These are phyloP conservation scores for Deladenus siricidicola DNA, from an alignment of 2,888 invertebrate genomes.

Conservation along the genomic window DNA sequence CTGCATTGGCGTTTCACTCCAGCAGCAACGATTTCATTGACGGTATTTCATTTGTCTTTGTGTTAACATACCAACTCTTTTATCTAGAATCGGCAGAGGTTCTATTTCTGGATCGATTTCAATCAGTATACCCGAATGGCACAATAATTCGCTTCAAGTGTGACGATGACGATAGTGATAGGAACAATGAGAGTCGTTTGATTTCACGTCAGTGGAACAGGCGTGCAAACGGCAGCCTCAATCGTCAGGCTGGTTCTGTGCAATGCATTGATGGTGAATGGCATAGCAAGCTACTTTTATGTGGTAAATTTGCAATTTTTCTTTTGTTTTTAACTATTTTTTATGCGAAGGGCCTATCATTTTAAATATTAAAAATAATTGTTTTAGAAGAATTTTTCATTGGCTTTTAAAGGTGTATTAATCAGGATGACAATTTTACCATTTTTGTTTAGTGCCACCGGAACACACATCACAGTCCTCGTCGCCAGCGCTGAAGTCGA, in stretches of 20 bases:
- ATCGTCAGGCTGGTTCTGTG: conserved; percentile 39
- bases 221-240: too few species aligned
- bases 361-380: too few species aligned
- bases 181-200: conserved; percentile 1
- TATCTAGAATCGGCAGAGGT: conserved; percentile 7
- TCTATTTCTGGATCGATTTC: conserved; percentile 30
- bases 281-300: conserved; percentile 42
- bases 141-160: conserved; percentile 46
- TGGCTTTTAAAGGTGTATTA: too few species aligned
- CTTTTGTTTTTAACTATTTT: too few species aligned
- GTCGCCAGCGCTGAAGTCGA: not conserved
- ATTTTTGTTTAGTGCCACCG: not conserved
- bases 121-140: conserved; percentile 48
- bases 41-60: not conserved
- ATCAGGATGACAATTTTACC: not conserved
- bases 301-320: too few species aligned
- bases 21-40: not conserved
- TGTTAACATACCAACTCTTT: too few species aligned
- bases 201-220: too few species aligned
- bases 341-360: too few species aligned
- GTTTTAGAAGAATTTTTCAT: too few species aligned
- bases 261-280: conserved; percentile 50
- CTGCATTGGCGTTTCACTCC: not conserved
- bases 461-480: not conserved
- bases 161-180: conserved; percentile 5